These are phyloP conservation scores for Elysia chlorotica DNA, from an alignment of 1,140 invertebrate species.

Conservation along the genomic window DNA sequence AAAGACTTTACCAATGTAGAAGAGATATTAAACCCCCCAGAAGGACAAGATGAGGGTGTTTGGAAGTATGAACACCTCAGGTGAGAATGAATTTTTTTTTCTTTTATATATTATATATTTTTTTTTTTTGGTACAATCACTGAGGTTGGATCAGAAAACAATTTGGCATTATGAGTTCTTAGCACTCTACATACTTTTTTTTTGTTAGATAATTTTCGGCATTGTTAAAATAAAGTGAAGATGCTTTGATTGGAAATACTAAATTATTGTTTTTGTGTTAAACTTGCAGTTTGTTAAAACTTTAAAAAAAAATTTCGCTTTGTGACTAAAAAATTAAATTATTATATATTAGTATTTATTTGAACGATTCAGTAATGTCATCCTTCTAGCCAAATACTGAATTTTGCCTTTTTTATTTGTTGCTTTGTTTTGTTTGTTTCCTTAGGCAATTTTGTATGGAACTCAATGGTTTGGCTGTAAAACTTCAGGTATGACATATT, in stretches of 20 bases:
- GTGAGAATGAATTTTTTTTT: slow-evolving; percentile 63
- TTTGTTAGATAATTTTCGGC: too few relatives aligned
- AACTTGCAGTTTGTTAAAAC: too few relatives aligned
- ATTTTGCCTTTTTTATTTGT: neutral
- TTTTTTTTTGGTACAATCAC: neutral
- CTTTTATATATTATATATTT: neutral
- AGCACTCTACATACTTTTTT: too few relatives aligned
- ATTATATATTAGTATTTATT: neutral
- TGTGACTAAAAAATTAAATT: too few relatives aligned
- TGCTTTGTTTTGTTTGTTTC: slow-evolving; percentile 37
- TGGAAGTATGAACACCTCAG: slow-evolving; percentile 99
- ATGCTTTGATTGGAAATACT: too few relatives aligned
- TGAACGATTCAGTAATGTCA: neutral
- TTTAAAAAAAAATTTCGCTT: too few relatives aligned
- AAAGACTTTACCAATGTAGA: slow-evolving; percentile 92
- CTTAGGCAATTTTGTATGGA: slow-evolving; percentile 97
- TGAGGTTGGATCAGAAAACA: neutral
- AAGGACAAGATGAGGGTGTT: slow-evolving; percentile 97
- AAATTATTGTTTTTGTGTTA: too few relatives aligned
- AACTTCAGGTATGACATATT: slow-evolving; percentile 65
- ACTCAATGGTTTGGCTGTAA: slow-evolving; percentile 93
- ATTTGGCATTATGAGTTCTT: too few relatives aligned
- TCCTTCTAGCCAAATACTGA: neutral
- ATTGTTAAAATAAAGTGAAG: too few relatives aligned
- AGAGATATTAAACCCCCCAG: slow-evolving; percentile 92